Base-by-base conservation (phyloP, 1,140 invertebrate species). In the Oncopodura yosiiana region DNA sequence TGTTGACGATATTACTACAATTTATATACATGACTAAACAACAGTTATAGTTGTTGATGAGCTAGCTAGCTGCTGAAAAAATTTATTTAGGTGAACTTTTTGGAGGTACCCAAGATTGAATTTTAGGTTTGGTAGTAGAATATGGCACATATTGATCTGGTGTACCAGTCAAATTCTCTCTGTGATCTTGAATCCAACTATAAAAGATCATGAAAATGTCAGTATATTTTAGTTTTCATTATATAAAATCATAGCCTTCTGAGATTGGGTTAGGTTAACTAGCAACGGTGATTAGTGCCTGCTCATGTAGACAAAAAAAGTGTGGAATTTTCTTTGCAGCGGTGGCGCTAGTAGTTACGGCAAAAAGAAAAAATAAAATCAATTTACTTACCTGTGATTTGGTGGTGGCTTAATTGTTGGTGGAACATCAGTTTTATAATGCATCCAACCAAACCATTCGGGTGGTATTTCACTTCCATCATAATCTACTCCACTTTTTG, bases 391-490 rank as follows among this genome's bases (percentile, higher is more conserved):
- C 27, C 61, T 64, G 44, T 64, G 61, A 16, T 69, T 53, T 1
- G 69, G 66, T 5, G 71, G 70, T 21, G 71, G 67, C 26, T 66
- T 61, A 39, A 68, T 63, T 32, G 71, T 73, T 18, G 87, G 87
- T n/a, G 79, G 77, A 21, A 80, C 71, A 71, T 90, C 86, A 1
- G 83, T 84, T 67, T 84, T 87, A 70, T 89, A 86, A 68, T 88
- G 84, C 45, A 91, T 67, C 87, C 87, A 90, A 3, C 84, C 81
- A 65, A 73, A 88, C 89, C 91, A 95, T 74, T 94, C 89, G 34
- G 89, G 74, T n/a, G 88, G 80, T 11, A 94, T 78, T 78, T 94
- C 87, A 64, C 87, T 90, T 1, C 78, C 94, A 76, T 99, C 94
- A 71, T 98, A 98, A 68, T 96, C 82, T 65, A 93, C 69, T 66